These are phyloP conservation scores for Taenioides sp. DNA, from an alignment of 2,797 vertebrate genomes.

Conservation along the genomic window DNA sequence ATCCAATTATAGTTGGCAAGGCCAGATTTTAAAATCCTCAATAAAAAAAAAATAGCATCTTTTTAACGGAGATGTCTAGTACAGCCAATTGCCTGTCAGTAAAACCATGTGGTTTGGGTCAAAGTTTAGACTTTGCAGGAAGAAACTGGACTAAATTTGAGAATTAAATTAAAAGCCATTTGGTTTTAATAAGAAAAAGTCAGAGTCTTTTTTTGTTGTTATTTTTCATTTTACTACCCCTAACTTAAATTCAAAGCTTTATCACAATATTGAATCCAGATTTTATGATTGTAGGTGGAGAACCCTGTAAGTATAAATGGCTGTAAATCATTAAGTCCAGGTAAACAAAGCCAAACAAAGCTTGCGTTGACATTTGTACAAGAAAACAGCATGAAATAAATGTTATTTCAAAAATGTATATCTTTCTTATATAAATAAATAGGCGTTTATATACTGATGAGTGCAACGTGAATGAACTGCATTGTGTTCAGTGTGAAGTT, in stretches of 20 bases:
- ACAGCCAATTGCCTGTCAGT: too few relatives aligned
- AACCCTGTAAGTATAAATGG: constrained; percentile 67
- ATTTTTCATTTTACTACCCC: too few relatives aligned
- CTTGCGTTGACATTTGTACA: constrained; percentile 36
- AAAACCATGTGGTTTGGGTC: too few relatives aligned
- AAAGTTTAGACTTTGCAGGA: too few relatives aligned
- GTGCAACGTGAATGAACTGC: constrained; percentile 39
- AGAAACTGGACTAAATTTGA: too few relatives aligned
- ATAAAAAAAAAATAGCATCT: too few relatives aligned
- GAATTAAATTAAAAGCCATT: too few relatives aligned
- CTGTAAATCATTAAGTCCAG: constrained; percentile 46
- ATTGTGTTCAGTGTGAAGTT: constrained; percentile 39
- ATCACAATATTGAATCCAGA: constrained; percentile 2
- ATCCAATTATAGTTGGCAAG: too few relatives aligned
- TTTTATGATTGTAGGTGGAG: constrained; percentile 68
- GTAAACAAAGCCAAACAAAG: constrained; percentile 41
- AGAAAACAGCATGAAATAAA: constrained; percentile 46
- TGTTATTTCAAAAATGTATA: constrained; percentile 2
- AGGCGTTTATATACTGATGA: neutral
- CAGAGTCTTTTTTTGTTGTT: too few relatives aligned
- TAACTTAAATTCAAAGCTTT: neutral
- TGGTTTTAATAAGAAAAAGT: too few relatives aligned
- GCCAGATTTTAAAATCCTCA: too few relatives aligned
- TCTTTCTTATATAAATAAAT: constrained; percentile 29
- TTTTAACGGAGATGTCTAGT: too few relatives aligned